These are phyloP conservation scores for Dolichotis patagonum DNA, from an alignment of 2,113 vertebrate genomes.

Conservation along the genomic window DNA sequence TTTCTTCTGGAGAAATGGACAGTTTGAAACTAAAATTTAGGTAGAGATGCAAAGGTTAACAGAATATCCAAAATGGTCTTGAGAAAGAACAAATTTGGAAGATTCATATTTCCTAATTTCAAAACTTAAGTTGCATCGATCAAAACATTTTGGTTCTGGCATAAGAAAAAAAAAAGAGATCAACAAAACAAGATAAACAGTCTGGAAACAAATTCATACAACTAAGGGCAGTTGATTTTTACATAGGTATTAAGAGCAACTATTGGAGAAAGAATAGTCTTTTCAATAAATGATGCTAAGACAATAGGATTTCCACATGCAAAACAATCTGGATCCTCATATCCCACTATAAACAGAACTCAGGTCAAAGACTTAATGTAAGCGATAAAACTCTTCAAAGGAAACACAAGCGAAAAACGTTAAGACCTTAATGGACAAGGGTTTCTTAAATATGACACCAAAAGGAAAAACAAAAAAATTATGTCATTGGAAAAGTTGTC, in stretches of 20 bases:
- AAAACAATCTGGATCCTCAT: neutral
- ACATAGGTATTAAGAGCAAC: neutral
- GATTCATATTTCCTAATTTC: neutral
- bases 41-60: neutral
- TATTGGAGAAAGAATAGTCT: neutral
- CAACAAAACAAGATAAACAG: neutral
- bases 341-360: neutral
- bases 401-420: neutral
- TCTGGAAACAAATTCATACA: neutral
- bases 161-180: neutral
- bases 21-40: neutral
- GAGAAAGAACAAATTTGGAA: neutral
- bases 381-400: neutral
- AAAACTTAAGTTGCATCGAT: constrained; percentile 25
- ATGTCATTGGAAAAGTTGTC: neutral
- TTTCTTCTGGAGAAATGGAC: neutral
- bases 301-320: neutral
- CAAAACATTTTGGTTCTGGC: neutral
- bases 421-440: neutral
- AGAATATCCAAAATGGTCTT: neutral
- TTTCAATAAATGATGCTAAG: neutral
- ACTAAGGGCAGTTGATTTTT: neutral
- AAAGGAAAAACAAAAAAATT: neutral
- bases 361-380: neutral
- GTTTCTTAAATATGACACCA: neutral